These are phyloP conservation scores for Pterocles burchelli DNA, from an alignment of 2,113 vertebrate species.

Conservation along the genomic window DNA sequence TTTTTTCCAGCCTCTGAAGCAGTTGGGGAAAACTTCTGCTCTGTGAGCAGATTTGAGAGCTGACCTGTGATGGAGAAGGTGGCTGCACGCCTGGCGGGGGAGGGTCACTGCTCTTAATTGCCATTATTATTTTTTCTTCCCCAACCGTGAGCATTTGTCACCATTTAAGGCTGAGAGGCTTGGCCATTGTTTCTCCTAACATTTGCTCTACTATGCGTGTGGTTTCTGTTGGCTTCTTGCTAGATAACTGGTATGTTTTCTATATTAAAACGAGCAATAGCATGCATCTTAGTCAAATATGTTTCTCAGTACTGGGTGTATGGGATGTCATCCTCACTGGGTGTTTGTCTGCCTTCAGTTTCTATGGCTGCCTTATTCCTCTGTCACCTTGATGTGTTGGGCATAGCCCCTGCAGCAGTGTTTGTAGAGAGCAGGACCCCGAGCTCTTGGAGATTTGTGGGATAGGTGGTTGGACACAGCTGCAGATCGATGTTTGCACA, in stretches of 20 bases:
- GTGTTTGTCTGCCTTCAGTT: neutral
- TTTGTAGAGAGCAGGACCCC: neutral
- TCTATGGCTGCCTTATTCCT: neutral
- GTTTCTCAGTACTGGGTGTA: neutral
- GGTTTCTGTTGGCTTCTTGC: neutral
- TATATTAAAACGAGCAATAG: neutral
- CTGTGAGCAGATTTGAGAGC: neutral
- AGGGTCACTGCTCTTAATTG: neutral
- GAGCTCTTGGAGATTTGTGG: neutral
- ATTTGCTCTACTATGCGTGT: neutral
- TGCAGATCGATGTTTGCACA: constrained; percentile 15
- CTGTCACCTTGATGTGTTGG: neutral
- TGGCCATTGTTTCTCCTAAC: neutral
- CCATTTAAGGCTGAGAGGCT: neutral
- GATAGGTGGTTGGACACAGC: neutral
- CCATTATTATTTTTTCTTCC: neutral
- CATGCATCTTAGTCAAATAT: neutral
- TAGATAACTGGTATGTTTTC: neutral
- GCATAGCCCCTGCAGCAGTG: neutral
- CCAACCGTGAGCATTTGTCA: neutral
- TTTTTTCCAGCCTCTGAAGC: neutral
- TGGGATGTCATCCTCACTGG: neutral
- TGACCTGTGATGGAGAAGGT: neutral
- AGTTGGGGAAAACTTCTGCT: neutral
- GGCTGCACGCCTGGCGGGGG: neutral